Conservation (phyloP, 2,113 vertebrate genomes). For the Crotalus viridis region DNA sequence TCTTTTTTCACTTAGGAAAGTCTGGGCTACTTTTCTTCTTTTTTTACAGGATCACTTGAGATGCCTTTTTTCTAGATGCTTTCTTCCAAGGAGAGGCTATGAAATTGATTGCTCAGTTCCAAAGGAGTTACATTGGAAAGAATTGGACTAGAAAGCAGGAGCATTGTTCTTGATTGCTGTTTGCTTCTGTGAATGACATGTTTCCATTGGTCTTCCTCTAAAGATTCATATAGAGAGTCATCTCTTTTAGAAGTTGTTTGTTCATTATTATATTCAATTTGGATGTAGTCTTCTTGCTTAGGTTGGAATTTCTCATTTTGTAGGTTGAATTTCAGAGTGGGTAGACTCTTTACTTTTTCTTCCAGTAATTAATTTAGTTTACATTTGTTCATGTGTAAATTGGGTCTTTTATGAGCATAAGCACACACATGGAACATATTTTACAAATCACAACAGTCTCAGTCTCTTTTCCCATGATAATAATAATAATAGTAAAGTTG, state of each 20-base stretch:
- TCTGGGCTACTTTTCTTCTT: not conserved
- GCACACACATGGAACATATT: not conserved
- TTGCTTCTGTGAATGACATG: not conserved
- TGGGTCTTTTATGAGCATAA: not conserved
- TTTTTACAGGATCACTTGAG: not conserved
- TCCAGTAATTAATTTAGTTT: not conserved
- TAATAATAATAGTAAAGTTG: too few relatives aligned
- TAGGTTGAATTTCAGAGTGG: not conserved
- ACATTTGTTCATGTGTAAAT: not conserved
- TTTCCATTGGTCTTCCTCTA: not conserved
- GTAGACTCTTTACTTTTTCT: not conserved
- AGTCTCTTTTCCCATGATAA: not conserved
- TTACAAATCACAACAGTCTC: not conserved
- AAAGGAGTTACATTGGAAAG: not conserved
- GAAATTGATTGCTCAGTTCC: not conserved
- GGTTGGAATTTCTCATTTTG: not conserved
- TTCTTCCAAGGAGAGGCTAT: not conserved
- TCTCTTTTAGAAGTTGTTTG: not conserved
- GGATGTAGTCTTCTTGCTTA: not conserved
- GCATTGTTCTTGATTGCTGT: not conserved
- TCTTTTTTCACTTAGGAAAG: not conserved
- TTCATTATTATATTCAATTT: not conserved
- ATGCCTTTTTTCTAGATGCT: not conserved
- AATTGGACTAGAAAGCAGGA: not conserved
- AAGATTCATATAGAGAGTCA: not conserved